A percentile compares a stretch with the other conserved stretches of the same genome.
Conservation (phyloP, 2,113 vertebrate genomes). For the Bambusicola thoracicus region DNA sequence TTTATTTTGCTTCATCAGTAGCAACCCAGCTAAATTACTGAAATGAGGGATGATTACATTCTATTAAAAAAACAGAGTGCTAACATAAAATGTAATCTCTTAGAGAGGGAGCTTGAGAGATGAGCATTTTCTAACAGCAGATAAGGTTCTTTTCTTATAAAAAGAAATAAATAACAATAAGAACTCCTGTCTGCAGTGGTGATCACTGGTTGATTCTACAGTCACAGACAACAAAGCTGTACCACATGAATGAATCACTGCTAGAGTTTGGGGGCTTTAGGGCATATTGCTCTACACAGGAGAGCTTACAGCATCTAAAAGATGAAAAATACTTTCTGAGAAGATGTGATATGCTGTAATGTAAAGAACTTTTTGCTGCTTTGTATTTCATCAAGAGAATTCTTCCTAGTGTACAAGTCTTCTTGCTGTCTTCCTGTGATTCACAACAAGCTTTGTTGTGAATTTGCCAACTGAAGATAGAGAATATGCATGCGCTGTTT, state of each 20-base stretch:
- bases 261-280: slow-evolving; percentile 1
- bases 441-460: neutral
- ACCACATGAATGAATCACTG: neutral
- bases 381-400: neutral
- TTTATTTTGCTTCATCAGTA: neutral
- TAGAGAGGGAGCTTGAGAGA: neutral
- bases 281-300: neutral
- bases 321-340: slow-evolving; percentile 20
- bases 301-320: neutral
- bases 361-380: neutral
- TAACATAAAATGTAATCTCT: neutral
- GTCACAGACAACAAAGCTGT: neutral
- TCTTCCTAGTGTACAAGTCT: neutral
- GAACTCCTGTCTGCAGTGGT: neutral
- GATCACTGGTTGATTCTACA: neutral
- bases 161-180: neutral
- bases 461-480: neutral
- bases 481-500: neutral
- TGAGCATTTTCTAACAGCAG: neutral
- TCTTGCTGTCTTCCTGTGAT: neutral
- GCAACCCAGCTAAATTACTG: neutral
- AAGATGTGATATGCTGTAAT: neutral
- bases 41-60: neutral
- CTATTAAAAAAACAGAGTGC: neutral
- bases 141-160: neutral